Evolutionary conservation across 2,888 invertebrate genomes (phyloP).

Genomic region (Drosophila nigritarsus): DNA sequence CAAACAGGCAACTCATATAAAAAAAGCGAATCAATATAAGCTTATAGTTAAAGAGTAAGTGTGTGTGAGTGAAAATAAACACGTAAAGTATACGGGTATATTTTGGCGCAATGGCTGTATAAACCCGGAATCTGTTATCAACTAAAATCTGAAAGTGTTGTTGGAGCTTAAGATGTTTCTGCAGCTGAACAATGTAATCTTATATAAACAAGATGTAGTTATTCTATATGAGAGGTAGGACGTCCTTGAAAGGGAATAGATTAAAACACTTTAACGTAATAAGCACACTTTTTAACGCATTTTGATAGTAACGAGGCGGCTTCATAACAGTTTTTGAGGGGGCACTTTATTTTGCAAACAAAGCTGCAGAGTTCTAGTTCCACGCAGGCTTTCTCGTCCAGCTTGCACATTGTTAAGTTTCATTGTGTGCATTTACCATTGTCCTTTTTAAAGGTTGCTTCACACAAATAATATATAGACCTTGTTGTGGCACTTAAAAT

Average conservation of each 20-base stretch:
- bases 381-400: background rate
- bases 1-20: background rate
- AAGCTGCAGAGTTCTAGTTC: background rate
- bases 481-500: background rate
- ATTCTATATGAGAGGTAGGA: background rate
- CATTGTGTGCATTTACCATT: background rate
- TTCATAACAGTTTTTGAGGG: slow-evolving; percentile 15
- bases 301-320: slow-evolving; percentile 19
- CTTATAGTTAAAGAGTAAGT: background rate
- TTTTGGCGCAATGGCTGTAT: background rate
- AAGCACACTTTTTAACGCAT: background rate
- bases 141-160: background rate
- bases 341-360: slow-evolving; percentile 14
- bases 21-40: slow-evolving; percentile 6
- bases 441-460: background rate
- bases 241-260: background rate
- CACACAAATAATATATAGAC: background rate
- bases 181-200: background rate
- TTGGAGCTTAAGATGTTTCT: background rate
- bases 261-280: background rate
- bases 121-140: background rate
- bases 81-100: background rate
- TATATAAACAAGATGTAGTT: background rate
- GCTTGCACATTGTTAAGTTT: background rate
- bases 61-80: background rate